phyloP scores from a whole-genome alignment of 1,140 invertebrate species.

The Oryzaephilus surinamensis region DNA sequence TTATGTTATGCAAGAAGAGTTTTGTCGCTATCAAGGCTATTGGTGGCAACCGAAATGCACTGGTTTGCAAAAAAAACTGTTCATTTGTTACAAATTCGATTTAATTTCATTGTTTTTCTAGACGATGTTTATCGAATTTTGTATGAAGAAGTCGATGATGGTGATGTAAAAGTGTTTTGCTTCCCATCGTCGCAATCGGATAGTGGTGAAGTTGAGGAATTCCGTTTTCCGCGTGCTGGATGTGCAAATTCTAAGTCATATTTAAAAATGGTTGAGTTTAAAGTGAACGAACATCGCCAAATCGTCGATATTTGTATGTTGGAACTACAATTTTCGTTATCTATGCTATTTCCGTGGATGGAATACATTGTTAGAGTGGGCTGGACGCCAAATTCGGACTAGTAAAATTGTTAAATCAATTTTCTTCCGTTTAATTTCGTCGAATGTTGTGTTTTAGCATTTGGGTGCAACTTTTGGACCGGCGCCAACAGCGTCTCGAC shows the following conservation, averaged over 20 bases:
- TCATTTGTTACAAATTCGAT: background rate
- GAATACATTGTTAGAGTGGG: constrained; percentile 90
- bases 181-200: constrained; percentile 71
- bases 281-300: constrained; percentile 52
- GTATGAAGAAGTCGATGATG: constrained; percentile 95
- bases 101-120: constrained; percentile 3
- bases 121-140: constrained; percentile 65
- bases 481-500: constrained; percentile 74
- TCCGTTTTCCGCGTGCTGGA: constrained; percentile 85
- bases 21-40: constrained; percentile 88
- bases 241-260: constrained; percentile 81
- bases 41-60: constrained; percentile 88
- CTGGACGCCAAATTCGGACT: constrained; percentile 81
- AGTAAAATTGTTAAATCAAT: constrained; percentile 49
- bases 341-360: constrained; percentile 76
- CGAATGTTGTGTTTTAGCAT: constrained; percentile 48
- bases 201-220: constrained; percentile 75
- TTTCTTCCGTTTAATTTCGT: background rate
- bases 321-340: constrained; percentile 62
- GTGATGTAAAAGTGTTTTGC: constrained; percentile 82
- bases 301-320: constrained; percentile 54
- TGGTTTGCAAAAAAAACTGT: constrained; percentile 35
- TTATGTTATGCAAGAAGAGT: constrained; percentile 98
- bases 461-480: constrained; percentile 79
- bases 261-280: constrained; percentile 81